These are phyloP conservation scores for Chiroxiphia lanceolata DNA, from an alignment of 2,797 vertebrate species.

Conservation along the genomic window DNA sequence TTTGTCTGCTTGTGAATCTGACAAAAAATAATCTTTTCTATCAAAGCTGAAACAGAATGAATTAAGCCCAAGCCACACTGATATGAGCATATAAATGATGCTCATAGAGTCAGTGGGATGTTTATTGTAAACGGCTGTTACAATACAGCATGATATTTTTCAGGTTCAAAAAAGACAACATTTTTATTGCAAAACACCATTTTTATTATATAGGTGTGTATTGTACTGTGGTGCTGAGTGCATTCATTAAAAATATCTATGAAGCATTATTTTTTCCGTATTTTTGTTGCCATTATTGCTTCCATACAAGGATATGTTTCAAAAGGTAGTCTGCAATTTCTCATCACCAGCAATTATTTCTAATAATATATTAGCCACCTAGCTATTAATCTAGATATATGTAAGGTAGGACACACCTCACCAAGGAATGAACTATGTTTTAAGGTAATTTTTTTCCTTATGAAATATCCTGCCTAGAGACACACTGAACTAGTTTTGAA, in stretches of 20 bases:
- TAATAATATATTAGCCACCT: conserved; percentile 23
- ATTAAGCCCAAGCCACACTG: not conserved
- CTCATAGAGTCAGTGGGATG: not conserved
- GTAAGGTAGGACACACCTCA: conserved; percentile 27
- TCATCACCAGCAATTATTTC: conserved; percentile 31
- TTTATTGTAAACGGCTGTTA: not conserved
- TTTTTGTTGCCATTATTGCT: not conserved
- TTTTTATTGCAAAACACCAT: not conserved
- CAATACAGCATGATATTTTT: not conserved
- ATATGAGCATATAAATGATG: not conserved
- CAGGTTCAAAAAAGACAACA: not conserved
- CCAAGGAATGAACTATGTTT: conserved; percentile 8
- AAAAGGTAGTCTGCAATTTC: not conserved
- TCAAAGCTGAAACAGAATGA: not conserved
- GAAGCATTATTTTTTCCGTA: not conserved
- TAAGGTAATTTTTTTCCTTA: not conserved
- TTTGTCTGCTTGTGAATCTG: not conserved
- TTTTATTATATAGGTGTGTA: not conserved
- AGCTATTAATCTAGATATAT: conserved; percentile 1
- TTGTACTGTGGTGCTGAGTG: not conserved
- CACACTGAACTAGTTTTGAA: not conserved
- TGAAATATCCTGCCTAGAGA: not conserved
- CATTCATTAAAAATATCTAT: not conserved
- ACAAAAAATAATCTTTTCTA: not conserved
- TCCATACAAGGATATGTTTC: not conserved